Base-by-base conservation (phyloP, 2,113 vertebrate genomes). In the Chloebia gouldiae region DNA sequence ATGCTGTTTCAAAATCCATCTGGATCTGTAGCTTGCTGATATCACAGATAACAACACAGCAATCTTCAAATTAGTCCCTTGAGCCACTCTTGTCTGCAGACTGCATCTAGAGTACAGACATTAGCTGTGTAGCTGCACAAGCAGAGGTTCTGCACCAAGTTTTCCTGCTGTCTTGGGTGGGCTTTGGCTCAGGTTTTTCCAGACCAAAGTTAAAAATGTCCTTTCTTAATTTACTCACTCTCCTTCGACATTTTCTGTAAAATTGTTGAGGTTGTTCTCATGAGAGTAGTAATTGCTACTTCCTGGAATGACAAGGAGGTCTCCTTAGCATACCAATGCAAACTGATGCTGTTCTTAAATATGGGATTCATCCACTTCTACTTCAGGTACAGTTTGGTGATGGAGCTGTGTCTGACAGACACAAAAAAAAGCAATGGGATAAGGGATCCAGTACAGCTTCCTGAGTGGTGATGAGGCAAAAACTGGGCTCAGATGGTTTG, bases 251-350 rank as follows among this genome's bases (percentile, higher is more conserved):
- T 63, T 70, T 66, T 97, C 88, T 50, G 95, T 96, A 92, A 98
- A 98, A 96, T 98, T 98, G 31, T 94, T 97, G 60, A 98, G 95
- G 47, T 99, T 98, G 23, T 98, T 99, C 13, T 98, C 98, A 35
- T 98, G 98, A 89, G 96, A 98, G 93, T 96, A 98, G 73, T 97
- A 99, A 81, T 98, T 98, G 5, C 98, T 98, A 18, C 82, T 97
- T 72, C 98, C 98, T 98, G 72, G 39, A 76, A 73, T 69, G 47
- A 68, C 1, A 14, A 75, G 72, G n/a, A 84, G 50, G 4, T 45
- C 47, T 81, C 33, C 10, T 42, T 42, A 91, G 33, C 7, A 33
- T n/a, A 51, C 21, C 28, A 57, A 6, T 19, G 19, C 40, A 75
- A 92, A 63, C 30, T 20, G 28, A 23, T 33, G 23, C 45, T 60